Evolutionary conservation across 2,113 vertebrate species (phyloP), one percentile per base, ranked within the genome.

Genomic region (Pollachius pollachius): DNA sequence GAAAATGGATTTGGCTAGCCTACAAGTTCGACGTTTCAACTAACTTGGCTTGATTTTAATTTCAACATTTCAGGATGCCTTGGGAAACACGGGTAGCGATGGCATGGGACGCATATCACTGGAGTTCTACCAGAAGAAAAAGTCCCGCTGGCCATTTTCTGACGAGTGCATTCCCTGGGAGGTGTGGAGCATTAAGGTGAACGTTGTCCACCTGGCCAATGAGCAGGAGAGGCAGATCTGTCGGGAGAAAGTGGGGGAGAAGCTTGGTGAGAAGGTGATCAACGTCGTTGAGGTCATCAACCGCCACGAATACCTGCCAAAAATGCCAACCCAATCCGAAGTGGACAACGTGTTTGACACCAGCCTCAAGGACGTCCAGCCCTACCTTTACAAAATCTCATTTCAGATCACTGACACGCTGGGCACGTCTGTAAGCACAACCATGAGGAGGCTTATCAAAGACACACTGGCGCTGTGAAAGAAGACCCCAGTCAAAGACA

Each of bases 81-180:
- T 98, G 79, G 91, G 94, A 64, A 90, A 86, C 81, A 94, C 97
- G 0, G 97, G 97, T 67, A 95, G 92, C 0, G 96, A 99, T 0
- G 97, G 97, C 3, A 91, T 97, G 83, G 97, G 97, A 0, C 96
- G 98, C 73, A 96, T 99, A 83, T 99, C 97, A 0, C 74, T 99
- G 87, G 97, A 99, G 84, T 99, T 99, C 86, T 99, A 96, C 84
- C 97, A 99, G 94, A 99, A 99, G 89, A 99, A 99, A 86, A 99
- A 98, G 60, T 99, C 97, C 0, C 94, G 97, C 3, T 99, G 97
- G 97, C 97, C 96, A 0, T 99, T 99, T 82, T 96, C 97, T 0
- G 97, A 99, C 0, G 97, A 99, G 82, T 98, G 97, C 68, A 99
- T 99, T 74, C 97, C 94, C 0, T 99, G 97, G 97, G 97, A 99